Evolutionary conservation across 2,113 vertebrate species (phyloP).

Genomic region (Stictonetta naevosa): DNA sequence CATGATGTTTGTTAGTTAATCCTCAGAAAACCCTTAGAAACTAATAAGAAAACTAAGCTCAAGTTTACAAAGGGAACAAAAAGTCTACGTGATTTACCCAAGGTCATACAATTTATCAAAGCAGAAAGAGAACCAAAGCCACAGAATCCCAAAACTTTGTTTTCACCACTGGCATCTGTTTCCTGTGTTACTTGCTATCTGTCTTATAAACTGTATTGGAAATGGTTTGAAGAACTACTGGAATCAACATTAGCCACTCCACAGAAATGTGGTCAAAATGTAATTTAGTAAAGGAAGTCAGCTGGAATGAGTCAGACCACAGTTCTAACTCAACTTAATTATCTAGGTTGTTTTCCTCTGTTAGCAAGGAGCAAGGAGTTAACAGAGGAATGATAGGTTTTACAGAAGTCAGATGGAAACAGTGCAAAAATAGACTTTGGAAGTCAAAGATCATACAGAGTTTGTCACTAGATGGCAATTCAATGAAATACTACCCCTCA

Average conservation of each 20-base stretch:
- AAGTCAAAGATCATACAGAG: not conserved
- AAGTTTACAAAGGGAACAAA: not conserved
- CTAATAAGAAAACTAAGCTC: not conserved
- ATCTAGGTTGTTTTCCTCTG: conserved; percentile 18
- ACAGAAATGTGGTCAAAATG: conserved; percentile 49
- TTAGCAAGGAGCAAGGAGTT: not conserved
- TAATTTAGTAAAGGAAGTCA: conserved; percentile 56
- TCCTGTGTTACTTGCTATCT: conserved; percentile 13
- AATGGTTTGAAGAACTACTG: conserved; percentile 15
- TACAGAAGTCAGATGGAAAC: not conserved
- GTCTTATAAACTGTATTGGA: not conserved
- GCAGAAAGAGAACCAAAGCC: not conserved
- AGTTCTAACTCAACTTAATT: conserved; percentile 49
- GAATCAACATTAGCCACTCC: conserved; percentile 1
- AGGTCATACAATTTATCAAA: not conserved
- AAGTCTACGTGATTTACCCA: not conserved
- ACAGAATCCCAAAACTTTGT: not conserved
- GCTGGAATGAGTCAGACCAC: conserved; percentile 50
- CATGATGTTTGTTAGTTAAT: not conserved
- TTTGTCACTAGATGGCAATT: conserved; percentile 32
- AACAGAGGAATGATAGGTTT: not conserved
- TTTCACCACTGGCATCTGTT: not conserved
- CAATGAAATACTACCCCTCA: not conserved
- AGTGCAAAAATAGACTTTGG: not conserved
- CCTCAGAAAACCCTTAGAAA: not conserved